Conservation (phyloP, 2,113 vertebrate genomes). For the Lophius piscatorius region DNA sequence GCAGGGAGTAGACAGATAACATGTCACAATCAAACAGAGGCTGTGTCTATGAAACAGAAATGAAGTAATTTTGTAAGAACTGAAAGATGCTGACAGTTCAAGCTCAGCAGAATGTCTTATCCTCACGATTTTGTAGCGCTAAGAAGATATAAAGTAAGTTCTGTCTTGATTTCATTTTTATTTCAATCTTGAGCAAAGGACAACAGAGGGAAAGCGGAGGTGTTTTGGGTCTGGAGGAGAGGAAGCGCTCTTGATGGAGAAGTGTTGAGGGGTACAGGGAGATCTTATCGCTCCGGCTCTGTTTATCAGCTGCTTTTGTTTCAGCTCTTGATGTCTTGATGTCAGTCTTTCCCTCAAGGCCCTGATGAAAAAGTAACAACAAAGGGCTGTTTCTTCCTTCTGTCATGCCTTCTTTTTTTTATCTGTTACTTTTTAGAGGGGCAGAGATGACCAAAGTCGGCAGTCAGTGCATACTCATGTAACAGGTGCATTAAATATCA, state of each 20-base stretch:
- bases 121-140: slow-evolving; percentile 1
- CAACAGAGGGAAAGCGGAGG: slow-evolving; percentile 17
- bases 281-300: slow-evolving; percentile 58
- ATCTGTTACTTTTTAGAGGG: slow-evolving; percentile 15
- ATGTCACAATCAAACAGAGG: slow-evolving; percentile 27
- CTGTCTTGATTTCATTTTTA: background rate
- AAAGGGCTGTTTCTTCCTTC: slow-evolving; percentile 58
- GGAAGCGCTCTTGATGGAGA: slow-evolving; percentile 67
- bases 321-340: slow-evolving; percentile 60
- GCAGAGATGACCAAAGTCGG: slow-evolving; percentile 27
- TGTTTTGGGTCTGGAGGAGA: slow-evolving; percentile 28
- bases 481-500: slow-evolving; percentile 54
- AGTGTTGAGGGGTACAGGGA: slow-evolving; percentile 58
- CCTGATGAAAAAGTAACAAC: slow-evolving; percentile 45
- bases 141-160: background rate
- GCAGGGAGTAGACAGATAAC: slow-evolving; percentile 30
- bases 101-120: background rate
- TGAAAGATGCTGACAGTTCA: background rate
- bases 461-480: slow-evolving; percentile 46
- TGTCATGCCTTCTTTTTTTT: slow-evolving; percentile 29
- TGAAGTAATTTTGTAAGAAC: slow-evolving; percentile 14
- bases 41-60: too few relatives aligned
- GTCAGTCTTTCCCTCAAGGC: slow-evolving; percentile 58
- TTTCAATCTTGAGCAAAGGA: slow-evolving; percentile 12
- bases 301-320: slow-evolving; percentile 72